Conservation (phyloP, 2,113 vertebrate species). For the Corapipo altera region DNA sequence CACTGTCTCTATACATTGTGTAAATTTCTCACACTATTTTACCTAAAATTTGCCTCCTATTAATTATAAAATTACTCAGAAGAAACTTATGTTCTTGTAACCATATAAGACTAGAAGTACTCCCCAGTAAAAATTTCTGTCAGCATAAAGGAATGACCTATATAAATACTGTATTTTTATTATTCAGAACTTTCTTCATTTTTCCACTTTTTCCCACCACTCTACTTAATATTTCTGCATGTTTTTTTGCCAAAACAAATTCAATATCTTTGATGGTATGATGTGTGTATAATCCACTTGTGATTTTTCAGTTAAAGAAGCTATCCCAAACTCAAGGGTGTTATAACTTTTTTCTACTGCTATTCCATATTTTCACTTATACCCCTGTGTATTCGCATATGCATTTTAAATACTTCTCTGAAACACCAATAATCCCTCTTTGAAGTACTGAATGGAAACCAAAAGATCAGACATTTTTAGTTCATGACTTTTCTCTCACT, state of each 20-base stretch:
- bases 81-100: neutral
- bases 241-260: conserved; percentile 44
- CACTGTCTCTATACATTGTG: neutral
- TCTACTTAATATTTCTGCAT: conserved; percentile 43
- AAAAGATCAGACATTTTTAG: conserved; percentile 45
- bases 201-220: conserved; percentile 20
- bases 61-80: neutral
- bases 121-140: conserved; percentile 14
- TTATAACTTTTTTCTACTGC: conserved; percentile 45
- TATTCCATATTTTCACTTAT: conserved; percentile 51
- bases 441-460: conserved; percentile 51
- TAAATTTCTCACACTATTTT: neutral
- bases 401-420: conserved; percentile 53
- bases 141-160: conserved; percentile 57
- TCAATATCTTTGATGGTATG: conserved; percentile 50
- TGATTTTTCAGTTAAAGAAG: conserved; percentile 60
- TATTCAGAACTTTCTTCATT: conserved; percentile 43
- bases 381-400: conserved; percentile 41
- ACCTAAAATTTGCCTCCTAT: neutral
- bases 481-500: conserved; percentile 24
- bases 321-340: conserved; percentile 58
- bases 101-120: neutral
- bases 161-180: conserved; percentile 53
- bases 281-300: conserved; percentile 46
- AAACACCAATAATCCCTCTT: conserved; percentile 43